Evolutionary conservation across 2,113 vertebrate species (phyloP).

Genomic region (Tenebrosternarchus preto): DNA sequence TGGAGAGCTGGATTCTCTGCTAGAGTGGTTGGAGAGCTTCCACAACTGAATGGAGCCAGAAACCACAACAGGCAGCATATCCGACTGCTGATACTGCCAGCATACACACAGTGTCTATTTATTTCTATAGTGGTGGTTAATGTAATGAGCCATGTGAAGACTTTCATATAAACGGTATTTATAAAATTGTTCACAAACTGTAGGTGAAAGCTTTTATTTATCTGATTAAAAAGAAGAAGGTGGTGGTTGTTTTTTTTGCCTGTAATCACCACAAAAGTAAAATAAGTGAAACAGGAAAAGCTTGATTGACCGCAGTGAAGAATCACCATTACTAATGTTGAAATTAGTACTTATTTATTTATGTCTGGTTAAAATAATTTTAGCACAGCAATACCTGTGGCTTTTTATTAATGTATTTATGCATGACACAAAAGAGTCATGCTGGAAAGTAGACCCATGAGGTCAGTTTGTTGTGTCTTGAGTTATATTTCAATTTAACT

Average conservation of each 20-base stretch:
- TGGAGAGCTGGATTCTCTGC: constrained; percentile 83
- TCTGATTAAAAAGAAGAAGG: background rate
- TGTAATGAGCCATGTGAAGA: background rate
- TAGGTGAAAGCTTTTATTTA: background rate
- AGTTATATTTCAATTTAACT: constrained; percentile 21
- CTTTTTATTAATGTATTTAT: constrained; percentile 15
- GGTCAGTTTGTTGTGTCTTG: constrained; percentile 39
- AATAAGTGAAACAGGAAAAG: background rate
- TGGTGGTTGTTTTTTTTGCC: background rate
- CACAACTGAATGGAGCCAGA: background rate
- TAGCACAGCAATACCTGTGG: constrained; percentile 7
- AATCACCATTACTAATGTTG: background rate
- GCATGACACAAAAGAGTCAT: constrained; percentile 41
- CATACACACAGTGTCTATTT: too few relatives aligned
- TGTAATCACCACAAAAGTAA: background rate
- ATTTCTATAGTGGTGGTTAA: background rate
- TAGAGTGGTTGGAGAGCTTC: constrained; percentile 83
- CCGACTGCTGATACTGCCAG: too few relatives aligned
- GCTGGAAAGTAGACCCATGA: constrained; percentile 46
- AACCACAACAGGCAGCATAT: background rate
- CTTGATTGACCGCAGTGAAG: background rate
- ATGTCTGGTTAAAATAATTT: constrained; percentile 6
- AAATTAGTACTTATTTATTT: constrained; percentile 17
- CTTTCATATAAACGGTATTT: background rate
- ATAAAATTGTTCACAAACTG: background rate